Evolutionary conservation across 2,113 vertebrate genomes (phyloP), one percentile per base, ranked within the genome.

Genomic region (Procavia capensis): DNA sequence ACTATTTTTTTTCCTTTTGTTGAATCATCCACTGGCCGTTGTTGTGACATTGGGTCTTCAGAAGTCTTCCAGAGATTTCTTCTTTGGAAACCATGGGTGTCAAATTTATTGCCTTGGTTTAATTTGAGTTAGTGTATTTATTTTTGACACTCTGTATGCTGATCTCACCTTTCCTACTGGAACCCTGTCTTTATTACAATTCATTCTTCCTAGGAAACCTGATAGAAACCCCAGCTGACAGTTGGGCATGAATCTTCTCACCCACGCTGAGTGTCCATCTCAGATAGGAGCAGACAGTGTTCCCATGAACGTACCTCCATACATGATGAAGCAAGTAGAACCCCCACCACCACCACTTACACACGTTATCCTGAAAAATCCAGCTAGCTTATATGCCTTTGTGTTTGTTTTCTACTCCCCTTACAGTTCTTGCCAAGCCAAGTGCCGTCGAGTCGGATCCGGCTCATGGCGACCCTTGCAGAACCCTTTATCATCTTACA

Each of bases 301-400:
- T 19, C 43, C 4, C 41, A 1, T 36, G 17, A 75, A 57, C 36
- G 2, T 14, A 41, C 3, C 43, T 43, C n/a, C 54, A 63, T 2
- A 1, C 41, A 31, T 31, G 6, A 75, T 41, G 50, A 10, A 14
- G 29, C 41, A 72, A 34, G 43, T 14, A n/a, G 36, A 11, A 31
- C 64, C 13, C n/a, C 31, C 27, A 0, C 27, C 78, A 20, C 79
- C 19, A 79, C 36, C 36, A 61, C 5, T 4, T 74, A 47, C 10
- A 82, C 45, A 36, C 14, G 27, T 84, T 94, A 83, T 66, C 70
- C 43, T 78, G n/a, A 76, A 90, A 90, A 87, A 70, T 7, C 59
- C 84, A 92, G 5, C 9, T 25, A n/a, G 16, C 39, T 59, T 78
- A 3, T 84, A 50, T 76, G 74, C 31, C 31, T 68, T 57, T 87